phyloP scores from a whole-genome alignment of 2,797 vertebrate genomes.

The Steatocranus sp. region DNA sequence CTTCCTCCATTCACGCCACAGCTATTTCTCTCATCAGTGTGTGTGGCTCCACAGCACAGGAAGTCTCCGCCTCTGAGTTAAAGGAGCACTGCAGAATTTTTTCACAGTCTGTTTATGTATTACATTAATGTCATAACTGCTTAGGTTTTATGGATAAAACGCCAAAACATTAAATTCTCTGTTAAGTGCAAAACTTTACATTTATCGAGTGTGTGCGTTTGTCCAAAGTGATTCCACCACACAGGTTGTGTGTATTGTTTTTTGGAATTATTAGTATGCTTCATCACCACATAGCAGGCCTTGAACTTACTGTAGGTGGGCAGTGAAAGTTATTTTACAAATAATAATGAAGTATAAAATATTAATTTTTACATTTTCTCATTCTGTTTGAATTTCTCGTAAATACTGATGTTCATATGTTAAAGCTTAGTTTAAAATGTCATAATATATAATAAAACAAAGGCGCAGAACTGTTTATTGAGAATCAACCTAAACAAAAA shows the following conservation, averaged over 20 bases:
- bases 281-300: neutral
- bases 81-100: slow-evolving; percentile 3
- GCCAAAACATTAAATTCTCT: neutral
- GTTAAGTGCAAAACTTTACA: neutral
- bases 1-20: slow-evolving; percentile 35
- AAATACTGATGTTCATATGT: rapidly evolving
- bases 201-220: rapidly evolving
- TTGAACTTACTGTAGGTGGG: neutral
- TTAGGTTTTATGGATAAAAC: neutral
- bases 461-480: neutral
- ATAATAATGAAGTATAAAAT: neutral
- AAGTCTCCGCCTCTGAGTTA: slow-evolving; percentile 17
- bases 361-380: neutral
- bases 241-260: neutral
- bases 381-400: neutral
- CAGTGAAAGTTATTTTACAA: neutral
- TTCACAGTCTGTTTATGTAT: neutral
- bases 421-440: neutral
- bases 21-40: slow-evolving; percentile 54
- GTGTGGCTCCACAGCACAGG: slow-evolving; percentile 38
- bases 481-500: neutral
- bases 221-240: neutral
- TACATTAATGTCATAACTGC: neutral
- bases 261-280: neutral
- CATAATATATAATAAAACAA: neutral